Conservation (phyloP, 2,797 vertebrate species). For the Gymnopithys bicolor region DNA sequence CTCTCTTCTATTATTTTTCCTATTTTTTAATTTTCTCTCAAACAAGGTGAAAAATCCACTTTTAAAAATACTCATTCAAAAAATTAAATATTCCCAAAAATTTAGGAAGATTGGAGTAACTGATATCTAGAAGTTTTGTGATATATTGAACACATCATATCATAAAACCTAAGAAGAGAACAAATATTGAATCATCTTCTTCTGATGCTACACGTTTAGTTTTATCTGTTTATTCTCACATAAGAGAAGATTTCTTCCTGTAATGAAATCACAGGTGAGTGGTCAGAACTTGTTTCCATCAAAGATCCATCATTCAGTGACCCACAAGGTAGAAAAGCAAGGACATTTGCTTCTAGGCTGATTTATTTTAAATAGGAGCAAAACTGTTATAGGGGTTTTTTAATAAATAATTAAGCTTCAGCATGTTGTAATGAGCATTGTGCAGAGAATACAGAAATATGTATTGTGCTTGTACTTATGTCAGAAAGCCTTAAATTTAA, state of each 20-base stretch:
- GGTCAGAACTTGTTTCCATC: neutral
- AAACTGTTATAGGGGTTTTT: neutral
- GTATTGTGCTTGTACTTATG: neutral
- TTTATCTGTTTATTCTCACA: neutral
- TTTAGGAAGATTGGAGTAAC: neutral
- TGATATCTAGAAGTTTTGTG: neutral
- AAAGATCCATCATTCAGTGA: neutral
- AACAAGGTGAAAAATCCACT: fast-evolving
- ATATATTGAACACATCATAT: no score
- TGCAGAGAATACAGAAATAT: neutral
- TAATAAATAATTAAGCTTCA: neutral
- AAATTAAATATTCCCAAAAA: fast-evolving
- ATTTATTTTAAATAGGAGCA: neutral
- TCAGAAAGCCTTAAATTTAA: neutral
- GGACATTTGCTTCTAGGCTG: neutral
- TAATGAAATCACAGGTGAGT: neutral
- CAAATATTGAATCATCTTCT: neutral
- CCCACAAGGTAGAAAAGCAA: neutral
- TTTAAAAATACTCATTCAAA: neutral
- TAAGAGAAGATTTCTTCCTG: neutral
- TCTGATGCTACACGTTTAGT: neutral
- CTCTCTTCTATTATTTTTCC: fast-evolving
- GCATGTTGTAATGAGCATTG: neutral
- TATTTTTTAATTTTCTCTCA: fast-evolving
- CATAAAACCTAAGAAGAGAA: neutral